Conservation (phyloP, 2,113 vertebrate species). For the Calyptommatus sinebrachiatus region DNA sequence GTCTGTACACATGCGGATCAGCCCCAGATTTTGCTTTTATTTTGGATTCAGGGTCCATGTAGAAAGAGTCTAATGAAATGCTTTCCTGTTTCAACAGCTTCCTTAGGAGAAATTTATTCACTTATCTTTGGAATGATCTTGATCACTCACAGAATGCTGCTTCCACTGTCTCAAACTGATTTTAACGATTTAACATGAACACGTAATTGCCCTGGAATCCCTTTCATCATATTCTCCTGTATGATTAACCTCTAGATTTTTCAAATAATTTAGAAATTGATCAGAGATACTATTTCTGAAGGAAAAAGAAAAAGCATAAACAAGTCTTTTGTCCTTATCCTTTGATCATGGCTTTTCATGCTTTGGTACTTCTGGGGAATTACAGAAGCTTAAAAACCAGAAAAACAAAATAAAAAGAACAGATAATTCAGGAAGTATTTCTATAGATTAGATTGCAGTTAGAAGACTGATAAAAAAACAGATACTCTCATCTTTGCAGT, state of each 20-base stretch:
- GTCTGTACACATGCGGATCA: too few species aligned
- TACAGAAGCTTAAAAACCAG: neutral
- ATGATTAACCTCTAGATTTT: constrained; percentile 12
- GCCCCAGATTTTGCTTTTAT: too few species aligned
- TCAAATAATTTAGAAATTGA: constrained; percentile 10
- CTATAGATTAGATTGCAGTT: neutral
- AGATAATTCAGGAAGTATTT: neutral
- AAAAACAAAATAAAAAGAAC: neutral
- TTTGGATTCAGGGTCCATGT: too few species aligned
- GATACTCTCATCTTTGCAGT: neutral
- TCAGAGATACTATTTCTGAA: neutral
- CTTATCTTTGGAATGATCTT: neutral
- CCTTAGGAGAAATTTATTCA: constrained; percentile 4
- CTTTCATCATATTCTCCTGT: neutral
- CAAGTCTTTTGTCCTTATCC: neutral
- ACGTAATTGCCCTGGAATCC: neutral
- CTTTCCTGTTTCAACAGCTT: too few species aligned
- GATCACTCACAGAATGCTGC: neutral
- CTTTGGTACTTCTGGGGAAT: neutral
- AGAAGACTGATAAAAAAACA: neutral
- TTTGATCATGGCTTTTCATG: neutral
- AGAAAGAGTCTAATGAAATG: too few species aligned
- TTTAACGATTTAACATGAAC: constrained; percentile 8
- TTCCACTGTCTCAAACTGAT: neutral
- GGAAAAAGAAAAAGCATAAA: neutral